phyloP scores from a whole-genome alignment of 2,888 invertebrate species.

The Plebejus anna region DNA sequence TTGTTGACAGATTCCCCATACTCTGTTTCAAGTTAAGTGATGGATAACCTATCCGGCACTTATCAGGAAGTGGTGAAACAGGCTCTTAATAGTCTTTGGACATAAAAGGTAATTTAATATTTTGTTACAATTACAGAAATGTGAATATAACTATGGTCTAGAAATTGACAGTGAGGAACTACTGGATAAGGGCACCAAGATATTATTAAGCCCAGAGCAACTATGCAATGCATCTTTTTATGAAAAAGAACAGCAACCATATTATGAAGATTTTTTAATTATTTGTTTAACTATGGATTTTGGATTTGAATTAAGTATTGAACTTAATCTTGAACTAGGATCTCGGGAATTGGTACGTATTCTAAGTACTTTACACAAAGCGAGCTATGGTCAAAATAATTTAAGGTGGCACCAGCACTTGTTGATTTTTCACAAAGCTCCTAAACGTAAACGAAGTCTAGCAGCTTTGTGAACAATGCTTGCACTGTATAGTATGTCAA shows the following conservation, averaged over 20 bases:
- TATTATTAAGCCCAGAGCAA: constrained; percentile 49
- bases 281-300: constrained; percentile 45
- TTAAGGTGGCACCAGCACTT: too few species aligned
- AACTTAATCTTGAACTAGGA: constrained; percentile 47
- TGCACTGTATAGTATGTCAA: too few species aligned
- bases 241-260: constrained; percentile 36
- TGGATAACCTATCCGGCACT: too few species aligned
- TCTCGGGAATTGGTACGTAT: constrained; percentile 54
- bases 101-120: neutral
- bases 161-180: constrained; percentile 51
- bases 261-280: constrained; percentile 35
- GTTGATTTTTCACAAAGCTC: too few species aligned
- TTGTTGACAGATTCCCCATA: too few species aligned
- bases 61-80: too few species aligned
- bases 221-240: constrained; percentile 45
- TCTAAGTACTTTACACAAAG: neutral
- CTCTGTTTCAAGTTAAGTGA: too few species aligned
- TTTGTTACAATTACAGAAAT: constrained; percentile 46
- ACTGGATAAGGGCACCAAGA: constrained; percentile 47
- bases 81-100: too few species aligned
- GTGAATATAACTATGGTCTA: constrained; percentile 47
- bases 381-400: too few species aligned
- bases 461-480: too few species aligned
- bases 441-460: too few species aligned
- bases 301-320: constrained; percentile 51